phyloP scores from a whole-genome alignment of 2,797 vertebrate genomes.

The Forpus xanthops region DNA sequence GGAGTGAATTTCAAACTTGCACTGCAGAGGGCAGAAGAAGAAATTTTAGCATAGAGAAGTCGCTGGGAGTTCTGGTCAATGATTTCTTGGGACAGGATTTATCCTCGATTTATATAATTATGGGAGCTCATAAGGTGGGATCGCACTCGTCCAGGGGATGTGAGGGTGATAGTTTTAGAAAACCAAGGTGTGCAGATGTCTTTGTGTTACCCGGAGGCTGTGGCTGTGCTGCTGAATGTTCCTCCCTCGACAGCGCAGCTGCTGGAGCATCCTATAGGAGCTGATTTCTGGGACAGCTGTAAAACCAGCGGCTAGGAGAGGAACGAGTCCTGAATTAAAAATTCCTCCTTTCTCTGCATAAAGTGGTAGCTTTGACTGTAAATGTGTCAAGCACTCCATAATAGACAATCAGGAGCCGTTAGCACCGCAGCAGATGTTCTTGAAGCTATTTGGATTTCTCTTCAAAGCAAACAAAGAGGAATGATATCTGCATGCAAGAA shows the following conservation, averaged over 20 bases:
- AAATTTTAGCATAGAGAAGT: background rate
- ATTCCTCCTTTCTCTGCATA: background rate
- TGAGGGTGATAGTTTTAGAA: background rate
- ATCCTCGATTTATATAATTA: background rate
- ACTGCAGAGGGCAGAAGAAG: background rate
- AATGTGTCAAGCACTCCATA: background rate
- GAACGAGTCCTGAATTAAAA: background rate
- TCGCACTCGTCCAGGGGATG: accelerated
- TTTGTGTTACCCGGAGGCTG: background rate
- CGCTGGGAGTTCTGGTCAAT: background rate
- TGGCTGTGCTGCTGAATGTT: background rate
- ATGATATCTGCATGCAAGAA: background rate
- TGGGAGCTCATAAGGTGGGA: background rate
- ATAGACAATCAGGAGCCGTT: background rate
- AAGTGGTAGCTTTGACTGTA: background rate
- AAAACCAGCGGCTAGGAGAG: background rate
- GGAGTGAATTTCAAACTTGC: background rate
- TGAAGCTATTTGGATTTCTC: background rate
- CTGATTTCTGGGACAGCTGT: background rate
- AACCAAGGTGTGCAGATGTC: background rate
- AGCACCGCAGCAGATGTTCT: background rate
- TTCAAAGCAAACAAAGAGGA: conserved; percentile 17
- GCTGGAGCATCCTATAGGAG: background rate
- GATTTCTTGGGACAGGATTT: background rate
- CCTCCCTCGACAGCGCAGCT: background rate